These are phyloP conservation scores for Aleiodes testaceus DNA, from an alignment of 2,888 invertebrate genomes.

Conservation along the genomic window DNA sequence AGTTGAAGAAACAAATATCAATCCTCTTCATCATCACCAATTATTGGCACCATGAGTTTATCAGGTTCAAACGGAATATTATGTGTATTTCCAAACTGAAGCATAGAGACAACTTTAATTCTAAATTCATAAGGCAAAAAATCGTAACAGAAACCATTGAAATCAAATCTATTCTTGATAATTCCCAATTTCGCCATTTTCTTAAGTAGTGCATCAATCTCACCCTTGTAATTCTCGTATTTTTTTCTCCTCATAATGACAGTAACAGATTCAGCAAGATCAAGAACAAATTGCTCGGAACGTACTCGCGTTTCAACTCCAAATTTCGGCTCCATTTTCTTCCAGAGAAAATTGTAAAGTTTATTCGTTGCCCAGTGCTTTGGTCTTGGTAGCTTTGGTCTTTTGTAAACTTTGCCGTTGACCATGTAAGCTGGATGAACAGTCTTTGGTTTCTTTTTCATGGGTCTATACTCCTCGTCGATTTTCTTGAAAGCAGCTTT, in stretches of 20 bases:
- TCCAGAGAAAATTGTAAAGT: constrained; percentile 63
- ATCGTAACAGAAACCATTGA: constrained; percentile 63
- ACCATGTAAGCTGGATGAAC: constrained; percentile 61
- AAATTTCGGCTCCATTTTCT: constrained; percentile 60
- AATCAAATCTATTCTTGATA: constrained; percentile 61
- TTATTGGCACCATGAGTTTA: constrained; percentile 52
- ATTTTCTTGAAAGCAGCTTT: constrained; percentile 4
- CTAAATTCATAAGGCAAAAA: constrained; percentile 65
- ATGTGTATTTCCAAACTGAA: constrained; percentile 60
- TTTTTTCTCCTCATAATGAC: constrained; percentile 55
- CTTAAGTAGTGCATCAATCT: constrained; percentile 58
- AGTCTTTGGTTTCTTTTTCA: background rate
- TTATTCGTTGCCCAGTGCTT: constrained; percentile 63
- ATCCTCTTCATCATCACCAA: no score
- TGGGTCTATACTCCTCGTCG: background rate
- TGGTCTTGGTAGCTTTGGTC: constrained; percentile 60
- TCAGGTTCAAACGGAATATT: constrained; percentile 62
- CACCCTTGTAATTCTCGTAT: constrained; percentile 57
- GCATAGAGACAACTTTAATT: constrained; percentile 63
- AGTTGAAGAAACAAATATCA: no score
- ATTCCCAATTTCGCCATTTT: constrained; percentile 63
- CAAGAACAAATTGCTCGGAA: constrained; percentile 61
- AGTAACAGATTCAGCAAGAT: constrained; percentile 50
- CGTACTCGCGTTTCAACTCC: constrained; percentile 53
- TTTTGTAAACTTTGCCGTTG: constrained; percentile 63